These are phyloP conservation scores for Bombycilla garrulus DNA, from an alignment of 2,113 vertebrate genomes.

Conservation along the genomic window DNA sequence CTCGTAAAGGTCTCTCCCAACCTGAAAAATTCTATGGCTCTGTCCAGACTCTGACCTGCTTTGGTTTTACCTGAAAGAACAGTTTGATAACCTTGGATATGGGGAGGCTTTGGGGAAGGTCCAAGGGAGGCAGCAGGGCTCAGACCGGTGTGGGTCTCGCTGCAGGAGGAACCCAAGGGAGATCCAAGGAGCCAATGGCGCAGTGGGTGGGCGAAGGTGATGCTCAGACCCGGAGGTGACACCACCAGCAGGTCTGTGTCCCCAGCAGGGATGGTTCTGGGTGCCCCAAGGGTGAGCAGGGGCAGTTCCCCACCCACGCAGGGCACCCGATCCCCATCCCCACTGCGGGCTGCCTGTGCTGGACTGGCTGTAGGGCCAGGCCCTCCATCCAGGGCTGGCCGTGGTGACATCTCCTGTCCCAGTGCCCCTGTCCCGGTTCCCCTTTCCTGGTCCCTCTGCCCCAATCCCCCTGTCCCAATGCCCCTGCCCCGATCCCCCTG, in stretches of 20 bases:
- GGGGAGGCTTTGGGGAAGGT: not conserved
- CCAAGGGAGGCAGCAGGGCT: not conserved
- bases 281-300: not conserved
- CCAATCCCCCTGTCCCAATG: too few species aligned
- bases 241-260: not conserved
- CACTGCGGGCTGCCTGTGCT: accelerated
- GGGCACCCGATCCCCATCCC: not conserved
- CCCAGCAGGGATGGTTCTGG: accelerated
- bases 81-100: accelerated
- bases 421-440: not conserved
- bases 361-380: not conserved
- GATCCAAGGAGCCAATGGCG: accelerated
- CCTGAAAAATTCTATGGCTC: not conserved
- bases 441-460: too few species aligned
- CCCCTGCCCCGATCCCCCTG: not conserved
- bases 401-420: not conserved
- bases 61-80: not conserved
- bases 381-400: not conserved
- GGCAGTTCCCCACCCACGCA: accelerated
- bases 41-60: not conserved
- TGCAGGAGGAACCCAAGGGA: not conserved
- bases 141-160: accelerated
- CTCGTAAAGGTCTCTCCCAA: not conserved
- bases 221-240: not conserved
- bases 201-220: not conserved